A percentile compares a stretch with the other conserved stretches of the same genome.
Evolutionary conservation across 2,113 vertebrate genomes (phyloP).

Genomic region (Alces alces): DNA sequence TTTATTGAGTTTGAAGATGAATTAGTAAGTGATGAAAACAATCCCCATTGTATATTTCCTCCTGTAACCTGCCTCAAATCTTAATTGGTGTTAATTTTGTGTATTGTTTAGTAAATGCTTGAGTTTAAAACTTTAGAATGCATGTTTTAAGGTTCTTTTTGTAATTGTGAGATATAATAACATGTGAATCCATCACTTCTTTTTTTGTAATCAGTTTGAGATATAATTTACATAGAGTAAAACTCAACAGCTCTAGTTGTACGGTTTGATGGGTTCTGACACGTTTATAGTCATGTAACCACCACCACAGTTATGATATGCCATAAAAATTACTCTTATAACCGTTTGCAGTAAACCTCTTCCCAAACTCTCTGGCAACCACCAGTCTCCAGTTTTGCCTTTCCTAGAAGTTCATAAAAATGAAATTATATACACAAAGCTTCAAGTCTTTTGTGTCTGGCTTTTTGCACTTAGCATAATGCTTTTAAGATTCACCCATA

Average conservation of each 20-base stretch:
- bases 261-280: conserved; percentile 28
- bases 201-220: conserved; percentile 27
- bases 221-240: conserved; percentile 1
- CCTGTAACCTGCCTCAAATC: background rate
- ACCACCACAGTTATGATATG: background rate
- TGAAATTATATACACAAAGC: background rate
- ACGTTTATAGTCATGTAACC: background rate
- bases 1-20: conserved; percentile 4
- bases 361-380: background rate
- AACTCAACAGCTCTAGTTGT: background rate
- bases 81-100: conserved; percentile 31
- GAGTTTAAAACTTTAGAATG: conserved; percentile 31
- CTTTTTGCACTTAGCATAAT: conserved; percentile 6
- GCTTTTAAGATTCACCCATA: background rate
- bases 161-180: conserved; percentile 10
- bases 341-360: background rate
- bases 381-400: background rate
- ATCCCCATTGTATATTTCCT: background rate
- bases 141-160: conserved; percentile 29
- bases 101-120: background rate
- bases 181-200: background rate
- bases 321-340: background rate
- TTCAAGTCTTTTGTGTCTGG: background rate
- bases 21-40: conserved; percentile 27
- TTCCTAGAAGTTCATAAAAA: background rate